A percentile compares a stretch with the other conserved stretches of the same genome.
Conservation (phyloP, 53 echinoderm and acorn worm species). For the Mesocentrotus franciscanus region DNA sequence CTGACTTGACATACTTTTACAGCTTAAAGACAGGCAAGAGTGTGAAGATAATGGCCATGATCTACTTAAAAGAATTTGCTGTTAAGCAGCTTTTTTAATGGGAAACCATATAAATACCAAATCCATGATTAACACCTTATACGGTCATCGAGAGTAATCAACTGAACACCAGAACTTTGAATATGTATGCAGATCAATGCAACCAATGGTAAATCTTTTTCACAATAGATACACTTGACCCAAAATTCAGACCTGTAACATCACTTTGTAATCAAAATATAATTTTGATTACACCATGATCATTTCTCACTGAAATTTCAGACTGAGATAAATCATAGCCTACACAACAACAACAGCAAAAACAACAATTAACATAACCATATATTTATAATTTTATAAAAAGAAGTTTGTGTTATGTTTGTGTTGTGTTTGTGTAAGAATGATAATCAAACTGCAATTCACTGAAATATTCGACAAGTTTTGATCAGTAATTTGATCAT, state of each 20-base stretch:
- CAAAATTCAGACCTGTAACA: neutral
- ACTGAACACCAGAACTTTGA: neutral
- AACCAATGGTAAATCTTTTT: neutral
- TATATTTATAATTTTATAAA: neutral
- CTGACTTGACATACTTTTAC: neutral
- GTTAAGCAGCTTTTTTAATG: neutral
- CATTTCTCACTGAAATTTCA: neutral
- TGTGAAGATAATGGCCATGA: neutral
- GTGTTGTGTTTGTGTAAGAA: neutral
- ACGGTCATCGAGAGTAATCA: neutral
- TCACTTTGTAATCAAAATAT: neutral
- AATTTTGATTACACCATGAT: neutral
- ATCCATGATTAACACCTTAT: neutral
- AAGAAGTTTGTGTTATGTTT: neutral
- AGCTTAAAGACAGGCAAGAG: neutral
- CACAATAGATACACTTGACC: neutral
- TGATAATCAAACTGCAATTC: neutral
- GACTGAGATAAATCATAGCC: neutral
- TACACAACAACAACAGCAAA: neutral
- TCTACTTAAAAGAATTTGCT: neutral
- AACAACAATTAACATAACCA: neutral
- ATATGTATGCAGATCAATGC: neutral
- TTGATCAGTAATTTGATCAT: slow-evolving; percentile 48
- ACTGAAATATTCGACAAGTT: neutral
- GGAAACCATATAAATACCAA: neutral